Percentiles rank a stretch among this genome's conserved stretches.
Conservation (phyloP, 2,888 invertebrate species). For the Branchellion lobata region DNA sequence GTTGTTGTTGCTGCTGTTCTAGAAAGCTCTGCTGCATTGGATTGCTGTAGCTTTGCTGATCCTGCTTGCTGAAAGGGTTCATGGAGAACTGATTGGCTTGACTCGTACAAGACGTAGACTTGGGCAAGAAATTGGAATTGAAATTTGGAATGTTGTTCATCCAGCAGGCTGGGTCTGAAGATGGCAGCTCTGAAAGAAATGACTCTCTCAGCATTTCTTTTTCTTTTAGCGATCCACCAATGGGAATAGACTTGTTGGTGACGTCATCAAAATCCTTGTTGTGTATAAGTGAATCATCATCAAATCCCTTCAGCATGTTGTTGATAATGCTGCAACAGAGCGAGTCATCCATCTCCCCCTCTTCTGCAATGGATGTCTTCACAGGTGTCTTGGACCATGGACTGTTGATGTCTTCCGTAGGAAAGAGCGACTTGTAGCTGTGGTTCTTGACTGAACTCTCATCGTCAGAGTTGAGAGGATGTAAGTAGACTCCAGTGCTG, state of each 20-base stretch:
- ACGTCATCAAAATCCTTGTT: neutral
- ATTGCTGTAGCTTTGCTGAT: neutral
- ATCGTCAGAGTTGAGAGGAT: constrained; percentile 11
- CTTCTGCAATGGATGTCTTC: neutral
- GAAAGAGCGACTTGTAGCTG: constrained; percentile 23
- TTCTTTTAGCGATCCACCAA: neutral
- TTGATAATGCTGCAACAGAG: neutral
- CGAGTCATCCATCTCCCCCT: neutral
- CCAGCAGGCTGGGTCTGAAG: neutral
- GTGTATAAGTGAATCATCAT: neutral
- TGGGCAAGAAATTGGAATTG: neutral
- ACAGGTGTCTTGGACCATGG: neutral
- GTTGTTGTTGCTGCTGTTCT: neutral
- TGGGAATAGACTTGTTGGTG: neutral
- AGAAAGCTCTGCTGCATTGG: neutral
- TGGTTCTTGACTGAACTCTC: constrained; percentile 1
- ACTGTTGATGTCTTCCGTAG: neutral
- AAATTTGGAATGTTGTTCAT: constrained; percentile 10
- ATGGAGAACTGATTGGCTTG: neutral
- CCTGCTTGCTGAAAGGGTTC: neutral
- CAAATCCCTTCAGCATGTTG: neutral
- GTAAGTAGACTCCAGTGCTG: constrained; percentile 33
- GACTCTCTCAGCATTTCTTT: neutral
- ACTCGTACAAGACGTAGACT: neutral
- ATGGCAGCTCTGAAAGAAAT: neutral